phyloP scores from a whole-genome alignment of 2,113 vertebrate genomes.

The Gavia stellata region DNA sequence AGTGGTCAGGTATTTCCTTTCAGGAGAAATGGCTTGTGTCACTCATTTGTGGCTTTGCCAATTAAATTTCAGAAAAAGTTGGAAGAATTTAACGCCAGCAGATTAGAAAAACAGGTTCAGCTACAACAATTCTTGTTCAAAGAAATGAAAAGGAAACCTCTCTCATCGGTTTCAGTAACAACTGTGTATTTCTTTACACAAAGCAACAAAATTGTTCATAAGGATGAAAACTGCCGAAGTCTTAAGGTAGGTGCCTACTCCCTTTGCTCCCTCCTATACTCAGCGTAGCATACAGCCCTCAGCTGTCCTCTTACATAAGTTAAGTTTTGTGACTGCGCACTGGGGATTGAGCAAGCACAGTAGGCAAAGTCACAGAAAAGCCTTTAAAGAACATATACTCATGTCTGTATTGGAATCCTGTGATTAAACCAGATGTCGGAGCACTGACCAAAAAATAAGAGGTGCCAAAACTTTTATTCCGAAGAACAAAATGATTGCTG shows the following conservation, averaged over 20 bases:
- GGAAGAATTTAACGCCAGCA: slow-evolving; percentile 50
- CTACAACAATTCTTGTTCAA: slow-evolving; percentile 21
- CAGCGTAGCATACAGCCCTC: not conserved
- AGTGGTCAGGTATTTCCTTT: slow-evolving; percentile 47
- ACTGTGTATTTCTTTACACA: not conserved
- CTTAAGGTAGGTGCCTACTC: not conserved
- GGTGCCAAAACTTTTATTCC: not conserved
- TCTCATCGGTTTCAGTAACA: slow-evolving; percentile 23
- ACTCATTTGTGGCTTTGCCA: slow-evolving; percentile 61
- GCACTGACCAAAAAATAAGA: not conserved
- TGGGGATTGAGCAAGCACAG: not conserved
- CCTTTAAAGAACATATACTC: not conserved
- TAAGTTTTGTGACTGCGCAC: not conserved
- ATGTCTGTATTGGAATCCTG: not conserved
- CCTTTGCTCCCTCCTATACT: not conserved
- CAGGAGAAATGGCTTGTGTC: slow-evolving; percentile 68
- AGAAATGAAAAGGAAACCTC: slow-evolving; percentile 58
- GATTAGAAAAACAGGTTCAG: not conserved
- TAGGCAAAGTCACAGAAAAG: not conserved
- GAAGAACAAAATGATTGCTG: not conserved
- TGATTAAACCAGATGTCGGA: not conserved
- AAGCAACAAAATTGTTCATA: not conserved
- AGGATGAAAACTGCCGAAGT: not conserved
- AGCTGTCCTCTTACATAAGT: not conserved
- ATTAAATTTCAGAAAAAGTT: slow-evolving; percentile 51